Percentiles rank a stretch among this genome's conserved stretches.
These are phyloP conservation scores for Bombyx mandarina DNA, from an alignment of 1,140 invertebrate species.

Conservation along the genomic window DNA sequence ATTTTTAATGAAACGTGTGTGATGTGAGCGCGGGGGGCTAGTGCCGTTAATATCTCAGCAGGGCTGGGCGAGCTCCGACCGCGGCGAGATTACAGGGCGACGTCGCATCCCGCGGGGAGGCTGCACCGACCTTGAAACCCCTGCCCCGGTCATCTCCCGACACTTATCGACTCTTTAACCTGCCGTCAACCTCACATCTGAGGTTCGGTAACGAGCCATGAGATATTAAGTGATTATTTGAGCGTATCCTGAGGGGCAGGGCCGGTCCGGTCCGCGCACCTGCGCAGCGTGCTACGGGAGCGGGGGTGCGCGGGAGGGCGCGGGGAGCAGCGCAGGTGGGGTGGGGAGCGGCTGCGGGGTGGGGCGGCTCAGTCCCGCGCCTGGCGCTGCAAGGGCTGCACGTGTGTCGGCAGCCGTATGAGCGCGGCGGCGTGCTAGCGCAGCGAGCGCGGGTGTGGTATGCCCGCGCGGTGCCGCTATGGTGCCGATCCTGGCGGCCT, in stretches of 20 bases:
- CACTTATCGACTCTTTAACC: constrained; percentile 18
- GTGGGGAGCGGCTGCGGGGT: constrained; percentile 19
- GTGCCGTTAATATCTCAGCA: constrained; percentile 2
- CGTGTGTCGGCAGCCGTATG: constrained; percentile 44
- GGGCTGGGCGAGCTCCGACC: constrained; percentile 15
- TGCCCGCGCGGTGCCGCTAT: constrained; percentile 61
- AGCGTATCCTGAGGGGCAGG: constrained; percentile 51
- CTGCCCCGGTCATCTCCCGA: constrained; percentile 10
- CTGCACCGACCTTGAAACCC: constrained; percentile 46
- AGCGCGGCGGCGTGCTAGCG: constrained; percentile 64
- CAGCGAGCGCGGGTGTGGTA: constrained; percentile 65
- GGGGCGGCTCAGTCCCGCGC: constrained; percentile 55
- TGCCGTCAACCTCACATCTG: too few species aligned
- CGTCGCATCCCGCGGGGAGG: background rate
- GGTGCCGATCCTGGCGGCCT: constrained; percentile 50
- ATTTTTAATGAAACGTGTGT: constrained; percentile 3
- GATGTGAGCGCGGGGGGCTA: background rate
- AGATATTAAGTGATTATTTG: constrained; percentile 15
- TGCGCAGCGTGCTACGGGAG: constrained; percentile 35
- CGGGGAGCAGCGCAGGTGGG: constrained; percentile 16
- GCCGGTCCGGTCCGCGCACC: constrained; percentile 50
- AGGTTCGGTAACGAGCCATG: constrained; percentile 6
- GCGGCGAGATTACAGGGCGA: constrained; percentile 6
- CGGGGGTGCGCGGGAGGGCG: constrained; percentile 7
- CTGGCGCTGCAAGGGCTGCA: constrained; percentile 55